Evolutionary conservation across 1,140 invertebrate genomes (phyloP), one percentile per base, ranked within the genome.

Genomic region (Coelopa frigida): DNA sequence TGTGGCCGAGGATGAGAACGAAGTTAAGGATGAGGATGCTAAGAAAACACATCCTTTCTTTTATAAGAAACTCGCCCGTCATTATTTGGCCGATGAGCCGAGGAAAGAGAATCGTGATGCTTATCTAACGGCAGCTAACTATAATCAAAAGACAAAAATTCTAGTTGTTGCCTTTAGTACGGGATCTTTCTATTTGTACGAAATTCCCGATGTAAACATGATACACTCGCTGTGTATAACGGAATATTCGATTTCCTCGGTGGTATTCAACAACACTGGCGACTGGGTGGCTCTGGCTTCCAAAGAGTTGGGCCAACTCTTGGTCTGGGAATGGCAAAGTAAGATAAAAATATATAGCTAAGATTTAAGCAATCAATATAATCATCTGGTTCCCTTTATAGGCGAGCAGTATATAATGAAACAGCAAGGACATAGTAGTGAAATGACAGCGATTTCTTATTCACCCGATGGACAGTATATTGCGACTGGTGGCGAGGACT

Each of bases 251-350:
- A 87, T 98, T 37, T 82, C 83, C 17, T 79, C 87, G 1, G 80
- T 95, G 3, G 70, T 81, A 0, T 76, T 98, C 27, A 98, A 97
- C 61, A 70, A 70, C 8, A 84, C 82, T 14, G 94, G 94, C 0
- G 94, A 98, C 65, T 98, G 94, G 94, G 84, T 99, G 40, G 94
- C 89, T 0, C 62, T 96, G 20, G 93, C 87, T 1, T 93, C 89
- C 61, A 75, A 81, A 1, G 80, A 81, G 29, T 73, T 87, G 3
- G 94, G 93, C 1, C 93, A 98, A 64, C 70, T 99, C 15, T 69
- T 98, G 11, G 94, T 98, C 6, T 98, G 94, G 94, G 95, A 98
- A 73, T 98, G 94, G 94, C 93, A 96, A 71, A 96, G 92, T 78
- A 61, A 72, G 71, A 38, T 22, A 20, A 22, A 31, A 5, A 11